A percentile compares a stretch with the other conserved stretches of the same genome.
phyloP scores from a whole-genome alignment of 2,888 invertebrate species.

The Rhimphoctona megacephalus region DNA sequence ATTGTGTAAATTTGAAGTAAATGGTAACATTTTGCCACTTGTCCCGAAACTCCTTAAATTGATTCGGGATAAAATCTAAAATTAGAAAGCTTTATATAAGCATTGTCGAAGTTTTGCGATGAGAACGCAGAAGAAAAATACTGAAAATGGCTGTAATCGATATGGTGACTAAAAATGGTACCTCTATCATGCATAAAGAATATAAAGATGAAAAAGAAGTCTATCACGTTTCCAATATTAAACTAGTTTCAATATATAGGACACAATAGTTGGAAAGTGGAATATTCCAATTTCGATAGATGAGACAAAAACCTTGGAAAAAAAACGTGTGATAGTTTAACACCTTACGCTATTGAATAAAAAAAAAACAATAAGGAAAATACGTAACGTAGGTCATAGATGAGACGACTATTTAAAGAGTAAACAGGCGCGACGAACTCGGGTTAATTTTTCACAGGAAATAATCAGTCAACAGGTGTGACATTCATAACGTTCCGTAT shows the following conservation, averaged over 20 bases:
- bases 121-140: background rate
- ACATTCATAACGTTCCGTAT: constrained; percentile 30
- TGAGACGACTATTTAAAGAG: constrained; percentile 31
- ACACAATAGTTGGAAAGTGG: background rate
- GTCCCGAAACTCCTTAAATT: no score
- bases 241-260: background rate
- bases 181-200: background rate
- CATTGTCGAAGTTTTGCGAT: background rate
- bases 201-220: background rate
- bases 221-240: background rate
- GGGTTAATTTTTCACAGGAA: constrained; percentile 53
- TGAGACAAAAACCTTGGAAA: background rate
- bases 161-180: background rate
- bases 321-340: background rate
- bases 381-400: constrained; percentile 8
- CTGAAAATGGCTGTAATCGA: background rate
- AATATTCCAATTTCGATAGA: background rate
- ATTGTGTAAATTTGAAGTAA: no score
- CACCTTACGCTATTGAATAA: background rate
- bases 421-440: constrained; percentile 34
- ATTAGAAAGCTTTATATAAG: background rate
- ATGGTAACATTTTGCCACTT: no score
- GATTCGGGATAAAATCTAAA: background rate
- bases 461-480: constrained; percentile 57
- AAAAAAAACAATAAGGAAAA: constrained; percentile 18